Evolutionary conservation across 2,113 vertebrate species (phyloP).

Genomic region (Procavia capensis): DNA sequence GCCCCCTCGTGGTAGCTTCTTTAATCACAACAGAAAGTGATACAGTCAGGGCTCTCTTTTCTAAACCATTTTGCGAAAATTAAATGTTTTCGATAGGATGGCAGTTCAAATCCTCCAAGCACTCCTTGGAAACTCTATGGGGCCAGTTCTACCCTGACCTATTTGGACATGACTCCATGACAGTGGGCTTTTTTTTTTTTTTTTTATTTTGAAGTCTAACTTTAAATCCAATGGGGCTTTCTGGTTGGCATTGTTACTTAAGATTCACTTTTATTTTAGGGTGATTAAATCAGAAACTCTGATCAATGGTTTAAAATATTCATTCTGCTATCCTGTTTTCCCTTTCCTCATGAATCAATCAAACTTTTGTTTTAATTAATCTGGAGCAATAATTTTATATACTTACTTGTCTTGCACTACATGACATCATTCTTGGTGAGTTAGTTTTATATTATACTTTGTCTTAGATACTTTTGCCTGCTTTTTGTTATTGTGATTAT

Average conservation of each 20-base stretch:
- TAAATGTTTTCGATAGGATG: too few relatives aligned
- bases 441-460: background rate
- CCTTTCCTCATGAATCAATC: background rate
- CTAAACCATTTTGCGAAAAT: background rate
- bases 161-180: too few relatives aligned
- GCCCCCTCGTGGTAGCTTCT: background rate
- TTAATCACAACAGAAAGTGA: slow-evolving; percentile 33
- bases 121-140: too few relatives aligned
- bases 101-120: too few relatives aligned
- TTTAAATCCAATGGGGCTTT: background rate
- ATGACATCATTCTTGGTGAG: background rate
- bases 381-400: background rate
- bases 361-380: background rate
- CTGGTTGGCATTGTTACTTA: background rate
- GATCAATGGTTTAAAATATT: background rate
- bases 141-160: too few relatives aligned
- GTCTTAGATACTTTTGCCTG: background rate
- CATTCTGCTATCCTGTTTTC: background rate
- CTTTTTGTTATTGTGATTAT: background rate
- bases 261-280: background rate
- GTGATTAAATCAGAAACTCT: background rate
- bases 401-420: background rate
- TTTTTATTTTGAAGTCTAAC: too few relatives aligned
- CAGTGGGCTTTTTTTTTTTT: too few relatives aligned
- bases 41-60: background rate